These are phyloP conservation scores for Chaetops frenatus DNA, from an alignment of 2,113 vertebrate genomes.

Conservation along the genomic window DNA sequence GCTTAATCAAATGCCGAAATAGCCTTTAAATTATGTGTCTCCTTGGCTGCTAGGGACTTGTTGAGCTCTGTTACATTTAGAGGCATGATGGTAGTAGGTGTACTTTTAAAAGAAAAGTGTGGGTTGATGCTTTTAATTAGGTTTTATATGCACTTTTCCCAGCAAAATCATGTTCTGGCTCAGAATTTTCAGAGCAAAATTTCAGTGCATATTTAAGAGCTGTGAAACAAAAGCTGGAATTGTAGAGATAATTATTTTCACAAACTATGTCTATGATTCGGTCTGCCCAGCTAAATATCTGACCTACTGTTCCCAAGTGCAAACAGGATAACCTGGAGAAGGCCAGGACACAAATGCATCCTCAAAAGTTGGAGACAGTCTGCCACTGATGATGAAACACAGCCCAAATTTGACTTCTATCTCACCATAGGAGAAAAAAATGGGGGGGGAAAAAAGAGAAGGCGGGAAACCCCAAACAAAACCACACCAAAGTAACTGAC, in stretches of 20 bases:
- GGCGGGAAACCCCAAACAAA: not conserved
- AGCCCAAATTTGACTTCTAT: not conserved
- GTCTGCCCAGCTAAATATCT: not conserved
- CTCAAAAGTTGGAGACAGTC: not conserved
- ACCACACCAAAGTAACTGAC: not conserved
- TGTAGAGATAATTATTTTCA: constrained; percentile 15
- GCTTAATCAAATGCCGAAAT: constrained; percentile 55
- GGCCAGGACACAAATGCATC: not conserved
- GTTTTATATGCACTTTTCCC: constrained; percentile 31
- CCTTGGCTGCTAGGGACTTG: constrained; percentile 27
- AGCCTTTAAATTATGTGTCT: constrained; percentile 41
- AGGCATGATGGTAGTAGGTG: constrained; percentile 25
- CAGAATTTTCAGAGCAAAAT: constrained; percentile 14
- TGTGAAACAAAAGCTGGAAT: constrained; percentile 9
- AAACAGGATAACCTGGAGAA: not conserved
- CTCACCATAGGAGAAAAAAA: not conserved
- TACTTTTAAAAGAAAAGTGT: constrained; percentile 55
- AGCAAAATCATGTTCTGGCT: constrained; percentile 28
- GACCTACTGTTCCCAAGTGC: not conserved
- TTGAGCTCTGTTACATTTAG: constrained; percentile 35
- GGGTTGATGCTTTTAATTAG: constrained; percentile 47
- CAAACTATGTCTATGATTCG: not conserved
- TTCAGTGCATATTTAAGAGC: not conserved
- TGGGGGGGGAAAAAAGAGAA: fast-evolving
- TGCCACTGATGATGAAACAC: not conserved